Evolutionary conservation across 2,797 vertebrate species (phyloP), one percentile per base, ranked within the genome.

Genomic region (Danio choprae): DNA sequence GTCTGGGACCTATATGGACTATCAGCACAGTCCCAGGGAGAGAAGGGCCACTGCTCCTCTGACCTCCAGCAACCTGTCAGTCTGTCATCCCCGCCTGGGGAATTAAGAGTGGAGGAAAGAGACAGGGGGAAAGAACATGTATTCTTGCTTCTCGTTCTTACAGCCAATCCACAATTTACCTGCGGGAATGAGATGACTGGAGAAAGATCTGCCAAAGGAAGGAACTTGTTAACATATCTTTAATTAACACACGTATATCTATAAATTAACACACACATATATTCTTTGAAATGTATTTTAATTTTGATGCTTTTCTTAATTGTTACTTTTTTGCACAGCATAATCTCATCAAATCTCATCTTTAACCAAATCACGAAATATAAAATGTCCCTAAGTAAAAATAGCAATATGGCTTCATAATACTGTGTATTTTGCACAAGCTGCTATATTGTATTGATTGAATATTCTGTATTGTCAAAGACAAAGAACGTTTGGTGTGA

Each of bases 1-100:
- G 88, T 86, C 89, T 68, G 87, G 89, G 90, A 91, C 87, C 84
- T 85, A 86, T 88, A 88, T 87, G 65, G 84, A 84, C 89, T 91
- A 89, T 92, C 89, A 89, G 91, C 90, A 87, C 88, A 87, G 88
- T 90, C 90, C 89, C 83, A 83, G 81, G 89, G 80, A 90, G 88
- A 90, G 84, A 80, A 86, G 86, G 83, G 88, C 82, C 85, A 87
- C 83, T 77, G 87, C 85, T 92, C 86, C 59, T 80, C 72, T 91
- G 92, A 93, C 92, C 91, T 91, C 90, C 86, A 87, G 89, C 90
- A 93, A 91, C 89, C 85, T 89, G 90, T 90, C 92, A 89, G 91
- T 90, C 91, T 94, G 91, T 93, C 92, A 90, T 88, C 73, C 76
- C 20, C 38, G 89, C 85, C 83, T 74, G 82, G 87, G 89, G 87